These are phyloP conservation scores for Zootoca vivipara DNA, from an alignment of 2,113 vertebrate species.

Conservation along the genomic window DNA sequence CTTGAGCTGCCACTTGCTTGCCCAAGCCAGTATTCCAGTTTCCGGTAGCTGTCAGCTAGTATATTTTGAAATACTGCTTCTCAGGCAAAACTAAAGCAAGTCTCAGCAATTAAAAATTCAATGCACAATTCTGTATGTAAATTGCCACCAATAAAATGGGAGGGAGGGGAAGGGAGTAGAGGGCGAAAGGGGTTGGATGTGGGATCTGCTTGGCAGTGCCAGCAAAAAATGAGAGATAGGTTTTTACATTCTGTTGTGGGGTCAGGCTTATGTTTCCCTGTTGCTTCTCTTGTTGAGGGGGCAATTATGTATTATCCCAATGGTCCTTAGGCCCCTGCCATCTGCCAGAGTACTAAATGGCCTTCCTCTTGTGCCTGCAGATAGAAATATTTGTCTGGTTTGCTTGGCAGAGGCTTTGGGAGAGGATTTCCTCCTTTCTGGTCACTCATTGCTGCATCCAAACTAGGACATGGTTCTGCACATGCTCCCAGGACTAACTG, in stretches of 20 bases:
- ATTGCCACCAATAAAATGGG: not conserved
- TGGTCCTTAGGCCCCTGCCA: not conserved
- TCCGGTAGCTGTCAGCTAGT: too few relatives aligned
- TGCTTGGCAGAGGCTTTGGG: too few relatives aligned
- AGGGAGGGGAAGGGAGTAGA: not conserved
- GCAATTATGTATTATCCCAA: not conserved
- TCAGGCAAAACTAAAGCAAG: not conserved
- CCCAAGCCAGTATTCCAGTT: not conserved
- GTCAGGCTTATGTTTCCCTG: not conserved
- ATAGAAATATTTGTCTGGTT: not conserved
- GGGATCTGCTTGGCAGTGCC: not conserved
- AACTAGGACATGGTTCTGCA: too few relatives aligned
- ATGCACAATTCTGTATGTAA: not conserved
- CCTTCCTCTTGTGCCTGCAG: not conserved
- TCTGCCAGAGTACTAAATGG: too few relatives aligned
- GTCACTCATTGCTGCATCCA: too few relatives aligned
- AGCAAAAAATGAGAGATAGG: not conserved
- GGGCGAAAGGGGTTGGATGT: not conserved
- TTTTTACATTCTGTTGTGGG: not conserved
- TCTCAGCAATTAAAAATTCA: not conserved
- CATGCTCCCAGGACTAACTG: too few relatives aligned
- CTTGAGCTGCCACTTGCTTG: not conserved
- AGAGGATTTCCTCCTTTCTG: too few relatives aligned
- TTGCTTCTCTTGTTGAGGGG: not conserved
- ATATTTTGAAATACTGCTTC: not conserved